A percentile compares a stretch with the other conserved stretches of the same genome.
phyloP scores from a whole-genome alignment of 2,113 vertebrate genomes.

The Psephotus haematonotus region DNA sequence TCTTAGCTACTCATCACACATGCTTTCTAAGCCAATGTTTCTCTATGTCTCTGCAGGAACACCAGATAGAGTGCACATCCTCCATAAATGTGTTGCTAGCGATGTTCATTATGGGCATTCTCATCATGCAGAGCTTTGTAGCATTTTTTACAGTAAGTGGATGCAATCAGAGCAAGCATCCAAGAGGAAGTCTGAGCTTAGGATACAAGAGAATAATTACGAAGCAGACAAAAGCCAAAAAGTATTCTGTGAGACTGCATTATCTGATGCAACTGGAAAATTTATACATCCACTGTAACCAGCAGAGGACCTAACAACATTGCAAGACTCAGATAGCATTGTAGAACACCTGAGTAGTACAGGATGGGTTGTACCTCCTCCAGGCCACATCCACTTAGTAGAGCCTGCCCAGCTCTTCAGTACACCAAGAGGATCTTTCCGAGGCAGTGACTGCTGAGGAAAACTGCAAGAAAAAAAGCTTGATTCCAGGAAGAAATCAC shows the following conservation, averaged over 20 bases:
- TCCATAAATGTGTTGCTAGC: not conserved
- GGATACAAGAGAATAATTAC: not conserved
- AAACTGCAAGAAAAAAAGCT: not conserved
- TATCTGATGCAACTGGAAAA: not conserved
- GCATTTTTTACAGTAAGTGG: not conserved
- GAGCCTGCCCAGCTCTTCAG: not conserved
- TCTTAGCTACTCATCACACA: not conserved
- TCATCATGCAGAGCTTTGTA: not conserved
- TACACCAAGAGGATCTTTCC: not conserved
- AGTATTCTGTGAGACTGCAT: not conserved
- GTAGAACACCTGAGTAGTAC: not conserved
- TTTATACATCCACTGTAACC: not conserved
- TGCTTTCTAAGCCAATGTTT: not conserved
- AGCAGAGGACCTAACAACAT: not conserved
- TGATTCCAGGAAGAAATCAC: not conserved
- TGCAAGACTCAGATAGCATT: rapidly evolving
- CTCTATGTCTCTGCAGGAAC: not conserved
- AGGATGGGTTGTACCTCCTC: not conserved
- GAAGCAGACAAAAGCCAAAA: not conserved
- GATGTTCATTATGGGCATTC: not conserved
- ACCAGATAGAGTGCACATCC: not conserved
- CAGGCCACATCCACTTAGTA: not conserved
- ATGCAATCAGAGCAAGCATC: not conserved
- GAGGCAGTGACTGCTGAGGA: not conserved
- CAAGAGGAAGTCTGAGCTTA: not conserved